phyloP scores from a whole-genome alignment of 2,113 vertebrate species.

The Chauna torquata region DNA sequence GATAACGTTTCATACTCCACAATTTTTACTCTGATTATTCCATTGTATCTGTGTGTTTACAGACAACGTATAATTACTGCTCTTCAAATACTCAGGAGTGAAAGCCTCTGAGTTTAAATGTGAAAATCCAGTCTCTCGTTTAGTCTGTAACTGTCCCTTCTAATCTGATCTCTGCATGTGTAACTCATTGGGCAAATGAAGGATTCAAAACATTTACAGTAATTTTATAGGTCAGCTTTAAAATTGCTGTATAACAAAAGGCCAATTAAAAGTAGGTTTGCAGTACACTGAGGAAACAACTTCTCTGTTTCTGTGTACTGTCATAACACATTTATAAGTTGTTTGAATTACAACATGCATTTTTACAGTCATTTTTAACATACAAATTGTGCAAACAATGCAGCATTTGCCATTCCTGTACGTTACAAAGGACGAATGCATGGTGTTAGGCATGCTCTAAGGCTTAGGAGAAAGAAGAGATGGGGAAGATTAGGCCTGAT shows the following conservation, averaged over 20 bases:
- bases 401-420: not conserved
- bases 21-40: not conserved
- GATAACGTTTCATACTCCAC: not conserved
- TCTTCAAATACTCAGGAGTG: not conserved
- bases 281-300: not conserved
- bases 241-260: not conserved
- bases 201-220: not conserved
- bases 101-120: not conserved
- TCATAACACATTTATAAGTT: not conserved
- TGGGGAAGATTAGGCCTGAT: not conserved
- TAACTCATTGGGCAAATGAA: not conserved
- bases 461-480: not conserved
- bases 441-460: not conserved
- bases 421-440: not conserved
- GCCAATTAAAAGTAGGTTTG: not conserved
- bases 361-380: not conserved
- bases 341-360: not conserved
- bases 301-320: not conserved
- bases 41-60: not conserved
- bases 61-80: not conserved
- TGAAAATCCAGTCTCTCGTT: not conserved
- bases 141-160: not conserved
- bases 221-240: not conserved
- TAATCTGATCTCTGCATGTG: not conserved
- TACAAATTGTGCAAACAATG: not conserved